Percentiles rank a stretch among this genome's conserved stretches.
phyloP scores from a whole-genome alignment of 2,888 invertebrate species.

The Oligia fasciuncula region DNA sequence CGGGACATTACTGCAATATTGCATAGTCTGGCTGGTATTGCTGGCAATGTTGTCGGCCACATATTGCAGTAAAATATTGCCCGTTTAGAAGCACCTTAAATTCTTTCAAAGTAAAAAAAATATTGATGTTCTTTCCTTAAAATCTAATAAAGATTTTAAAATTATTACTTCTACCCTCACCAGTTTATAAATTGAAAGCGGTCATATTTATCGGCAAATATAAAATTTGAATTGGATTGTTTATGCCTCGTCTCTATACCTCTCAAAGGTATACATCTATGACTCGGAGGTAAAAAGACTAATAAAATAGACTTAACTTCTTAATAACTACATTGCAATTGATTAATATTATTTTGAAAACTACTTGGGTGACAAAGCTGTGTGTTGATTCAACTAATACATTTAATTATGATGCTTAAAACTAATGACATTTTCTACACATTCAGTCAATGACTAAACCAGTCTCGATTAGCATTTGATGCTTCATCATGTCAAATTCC shows the following conservation, averaged over 20 bases:
- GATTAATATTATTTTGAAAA: constrained; percentile 18
- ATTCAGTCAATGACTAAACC: constrained; percentile 35
- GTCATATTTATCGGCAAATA: not conserved
- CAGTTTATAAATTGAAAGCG: not conserved
- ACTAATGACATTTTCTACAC: constrained; percentile 38
- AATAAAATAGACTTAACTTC: constrained; percentile 20
- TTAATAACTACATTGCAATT: constrained; percentile 14
- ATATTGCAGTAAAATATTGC: no score
- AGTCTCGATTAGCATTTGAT: constrained; percentile 45
- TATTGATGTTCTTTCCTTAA: not conserved
- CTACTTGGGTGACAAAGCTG: constrained; percentile 7
- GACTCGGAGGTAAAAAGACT: not conserved
- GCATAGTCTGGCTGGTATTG: not conserved
- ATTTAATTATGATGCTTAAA: constrained; percentile 27
- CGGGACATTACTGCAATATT: not conserved
- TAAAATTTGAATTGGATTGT: constrained; percentile 5
- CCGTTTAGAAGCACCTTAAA: not conserved
- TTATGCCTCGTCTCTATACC: not conserved
- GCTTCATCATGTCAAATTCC: constrained; percentile 31
- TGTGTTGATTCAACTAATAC: constrained; percentile 20
- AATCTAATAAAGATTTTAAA: not conserved
- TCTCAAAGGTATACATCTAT: not conserved
- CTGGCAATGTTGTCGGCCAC: not conserved
- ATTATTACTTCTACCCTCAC: not conserved
- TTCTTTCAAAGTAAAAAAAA: not conserved